Conservation (phyloP, 2,113 vertebrate genomes). For the Bujurquina vittata region DNA sequence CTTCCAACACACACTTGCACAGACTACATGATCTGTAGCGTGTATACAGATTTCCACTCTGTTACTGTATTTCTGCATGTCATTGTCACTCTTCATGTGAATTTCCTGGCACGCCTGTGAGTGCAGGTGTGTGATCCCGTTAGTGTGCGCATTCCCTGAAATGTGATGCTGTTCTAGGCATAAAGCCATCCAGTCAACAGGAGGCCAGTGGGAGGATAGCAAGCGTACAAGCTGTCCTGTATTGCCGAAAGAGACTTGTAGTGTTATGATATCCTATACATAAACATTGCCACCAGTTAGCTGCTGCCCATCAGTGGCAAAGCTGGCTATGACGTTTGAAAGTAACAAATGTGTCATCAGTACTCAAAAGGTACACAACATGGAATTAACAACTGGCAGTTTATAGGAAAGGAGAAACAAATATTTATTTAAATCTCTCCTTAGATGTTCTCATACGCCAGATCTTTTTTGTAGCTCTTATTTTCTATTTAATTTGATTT, state of each 20-base stretch:
- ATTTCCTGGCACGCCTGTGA: slow-evolving; percentile 30
- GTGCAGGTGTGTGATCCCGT: slow-evolving; percentile 36
- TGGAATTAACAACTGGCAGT: not conserved
- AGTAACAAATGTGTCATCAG: not conserved
- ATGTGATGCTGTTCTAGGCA: slow-evolving; percentile 47
- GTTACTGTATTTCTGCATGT: slow-evolving; percentile 12
- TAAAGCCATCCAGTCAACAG: slow-evolving; percentile 35
- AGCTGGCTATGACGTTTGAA: not conserved
- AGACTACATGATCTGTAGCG: not conserved
- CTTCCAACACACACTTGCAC: slow-evolving; percentile 4
- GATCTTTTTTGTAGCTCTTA: not conserved
- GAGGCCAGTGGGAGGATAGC: slow-evolving; percentile 35
- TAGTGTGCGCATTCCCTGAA: slow-evolving; percentile 26
- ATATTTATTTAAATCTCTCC: not conserved
- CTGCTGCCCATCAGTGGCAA: not conserved
- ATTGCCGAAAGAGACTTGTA: not conserved
- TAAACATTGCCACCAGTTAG: not conserved
- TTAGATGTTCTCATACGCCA: not conserved
- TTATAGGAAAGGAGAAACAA: not conserved
- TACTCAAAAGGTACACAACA: not conserved
- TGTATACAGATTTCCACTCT: not conserved
- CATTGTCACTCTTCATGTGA: not conserved
- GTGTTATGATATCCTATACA: slow-evolving; percentile 13
- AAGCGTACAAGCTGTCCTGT: slow-evolving; percentile 41
- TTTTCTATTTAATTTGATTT: slow-evolving; percentile 10